These are phyloP conservation scores for Oreotragus oreotragus DNA, from an alignment of 2,113 vertebrate genomes.

Conservation along the genomic window DNA sequence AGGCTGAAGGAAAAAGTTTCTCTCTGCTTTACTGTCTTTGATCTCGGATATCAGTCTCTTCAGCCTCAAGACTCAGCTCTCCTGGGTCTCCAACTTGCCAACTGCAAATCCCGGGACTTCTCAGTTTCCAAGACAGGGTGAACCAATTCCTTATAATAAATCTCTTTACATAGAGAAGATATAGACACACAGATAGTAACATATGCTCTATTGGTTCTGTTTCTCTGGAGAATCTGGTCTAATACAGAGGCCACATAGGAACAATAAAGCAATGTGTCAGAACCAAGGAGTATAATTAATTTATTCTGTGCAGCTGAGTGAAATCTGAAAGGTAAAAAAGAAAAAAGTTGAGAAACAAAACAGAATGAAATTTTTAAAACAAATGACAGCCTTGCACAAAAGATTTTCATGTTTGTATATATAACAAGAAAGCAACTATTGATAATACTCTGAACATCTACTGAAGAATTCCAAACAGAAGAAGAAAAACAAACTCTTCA, in stretches of 20 bases:
- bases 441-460: neutral
- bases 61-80: neutral
- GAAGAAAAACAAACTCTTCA: neutral
- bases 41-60: neutral
- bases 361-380: conserved; percentile 1
- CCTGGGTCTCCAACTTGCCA: neutral
- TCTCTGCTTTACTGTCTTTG: neutral
- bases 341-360: neutral
- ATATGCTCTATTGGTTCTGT: neutral
- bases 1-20: neutral
- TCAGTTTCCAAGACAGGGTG: neutral
- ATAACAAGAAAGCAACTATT: neutral
- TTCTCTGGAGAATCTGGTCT: neutral
- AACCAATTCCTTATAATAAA: neutral
- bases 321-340: neutral
- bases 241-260: neutral
- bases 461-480: neutral
- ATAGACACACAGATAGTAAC: neutral
- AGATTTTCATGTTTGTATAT: neutral
- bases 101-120: neutral
- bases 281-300: neutral
- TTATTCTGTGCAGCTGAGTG: neutral
- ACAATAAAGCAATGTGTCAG: neutral
- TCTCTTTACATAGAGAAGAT: neutral
- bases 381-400: neutral